These are phyloP conservation scores for Pampusana beccarii DNA, from an alignment of 2,113 vertebrate species.

Conservation along the genomic window DNA sequence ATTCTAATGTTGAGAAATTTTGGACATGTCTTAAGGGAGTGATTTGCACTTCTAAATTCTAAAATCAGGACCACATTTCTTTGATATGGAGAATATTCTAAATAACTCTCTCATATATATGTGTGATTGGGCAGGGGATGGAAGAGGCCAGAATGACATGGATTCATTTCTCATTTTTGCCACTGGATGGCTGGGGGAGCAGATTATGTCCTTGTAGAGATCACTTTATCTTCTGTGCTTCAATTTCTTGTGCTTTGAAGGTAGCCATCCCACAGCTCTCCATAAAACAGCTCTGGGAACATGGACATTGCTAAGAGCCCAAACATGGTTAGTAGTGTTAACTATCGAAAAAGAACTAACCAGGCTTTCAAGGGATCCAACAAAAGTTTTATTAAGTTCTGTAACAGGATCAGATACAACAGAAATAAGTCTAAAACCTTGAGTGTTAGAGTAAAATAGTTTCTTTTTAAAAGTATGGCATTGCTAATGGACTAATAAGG, in stretches of 20 bases:
- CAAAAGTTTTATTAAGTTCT: neutral
- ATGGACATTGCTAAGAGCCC: neutral
- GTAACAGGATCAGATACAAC: neutral
- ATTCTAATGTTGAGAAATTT: neutral
- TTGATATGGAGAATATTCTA: neutral
- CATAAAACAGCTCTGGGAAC: neutral
- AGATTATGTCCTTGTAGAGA: neutral
- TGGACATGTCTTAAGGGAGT: neutral
- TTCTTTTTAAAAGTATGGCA: neutral
- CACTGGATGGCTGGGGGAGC: neutral
- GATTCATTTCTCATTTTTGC: neutral
- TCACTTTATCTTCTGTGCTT: neutral
- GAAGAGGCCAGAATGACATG: neutral
- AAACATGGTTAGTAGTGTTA: neutral
- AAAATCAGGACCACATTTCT: neutral
- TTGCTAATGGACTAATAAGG: neutral
- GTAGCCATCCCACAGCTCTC: neutral
- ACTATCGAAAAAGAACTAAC: neutral
- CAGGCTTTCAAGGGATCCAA: neutral
- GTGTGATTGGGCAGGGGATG: neutral
- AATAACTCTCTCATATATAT: neutral
- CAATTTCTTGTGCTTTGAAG: neutral
- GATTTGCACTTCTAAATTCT: neutral
- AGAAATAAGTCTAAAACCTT: neutral
- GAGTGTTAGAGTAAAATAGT: neutral